A percentile compares a stretch with the other conserved stretches of the same genome.
Conservation (phyloP, 2,888 invertebrate genomes). For the Ephialtes manifestator region DNA sequence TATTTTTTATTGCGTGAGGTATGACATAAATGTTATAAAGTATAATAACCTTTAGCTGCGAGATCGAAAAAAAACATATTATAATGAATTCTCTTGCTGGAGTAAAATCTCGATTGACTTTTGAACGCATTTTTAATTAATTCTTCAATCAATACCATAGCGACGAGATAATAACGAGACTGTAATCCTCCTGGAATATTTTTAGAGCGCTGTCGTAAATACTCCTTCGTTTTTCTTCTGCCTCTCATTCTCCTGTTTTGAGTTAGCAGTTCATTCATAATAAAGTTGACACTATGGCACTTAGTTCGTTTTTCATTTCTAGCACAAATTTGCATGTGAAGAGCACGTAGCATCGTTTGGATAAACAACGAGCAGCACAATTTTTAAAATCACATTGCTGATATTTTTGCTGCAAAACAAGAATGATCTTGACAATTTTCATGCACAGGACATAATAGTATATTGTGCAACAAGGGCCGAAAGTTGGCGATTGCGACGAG, state of each 20-base stretch:
- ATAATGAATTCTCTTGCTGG: background rate
- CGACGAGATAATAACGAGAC: constrained; percentile 6
- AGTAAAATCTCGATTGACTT: constrained; percentile 1
- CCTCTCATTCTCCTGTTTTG: too few relatives aligned
- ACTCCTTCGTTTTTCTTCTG: background rate
- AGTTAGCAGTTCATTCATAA: constrained; percentile 28
- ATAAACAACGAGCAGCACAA: constrained; percentile 35
- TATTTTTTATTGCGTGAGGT: background rate
- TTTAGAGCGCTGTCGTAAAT: background rate
- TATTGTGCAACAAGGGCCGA: too few relatives aligned
- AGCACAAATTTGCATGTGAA: too few relatives aligned
- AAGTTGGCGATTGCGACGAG: too few relatives aligned
- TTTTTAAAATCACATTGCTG: constrained; percentile 10
- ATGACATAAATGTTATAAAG: background rate
- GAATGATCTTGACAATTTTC: constrained; percentile 36
- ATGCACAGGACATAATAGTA: background rate
- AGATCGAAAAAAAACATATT: background rate
- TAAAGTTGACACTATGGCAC: background rate
- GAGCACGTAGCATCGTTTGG: too few relatives aligned
- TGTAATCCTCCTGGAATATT: constrained; percentile 20
- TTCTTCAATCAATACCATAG: constrained; percentile 32
- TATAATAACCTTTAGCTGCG: constrained; percentile 10
- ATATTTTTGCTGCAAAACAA: constrained; percentile 8
- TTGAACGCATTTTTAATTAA: constrained; percentile 40
- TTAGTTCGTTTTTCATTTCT: too few relatives aligned